Conservation (phyloP, 2,888 invertebrate genomes). For the Lissocephala sabroskyi region DNA sequence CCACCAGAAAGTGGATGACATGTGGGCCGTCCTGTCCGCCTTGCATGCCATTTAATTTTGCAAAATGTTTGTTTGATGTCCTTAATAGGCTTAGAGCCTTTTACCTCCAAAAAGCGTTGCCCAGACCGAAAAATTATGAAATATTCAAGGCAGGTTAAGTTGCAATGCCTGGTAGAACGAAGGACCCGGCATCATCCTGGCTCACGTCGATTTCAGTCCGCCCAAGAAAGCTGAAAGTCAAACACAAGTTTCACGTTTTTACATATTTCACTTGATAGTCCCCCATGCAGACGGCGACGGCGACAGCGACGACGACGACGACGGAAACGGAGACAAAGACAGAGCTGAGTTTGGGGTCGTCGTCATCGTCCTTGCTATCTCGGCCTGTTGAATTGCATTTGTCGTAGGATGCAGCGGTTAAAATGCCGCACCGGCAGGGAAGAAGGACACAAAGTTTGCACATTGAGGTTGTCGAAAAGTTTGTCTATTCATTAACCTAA, state of each 20-base stretch:
- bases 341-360: conserved; percentile 1
- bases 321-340: not conserved
- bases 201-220: not conserved
- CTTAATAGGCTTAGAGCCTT: conserved; percentile 58
- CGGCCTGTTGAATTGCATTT: conserved; percentile 41
- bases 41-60: conserved; percentile 65
- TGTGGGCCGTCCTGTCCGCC: conserved; percentile 38
- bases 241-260: conserved; percentile 49
- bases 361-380: conserved; percentile 27
- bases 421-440: too few relatives aligned
- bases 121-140: conserved; percentile 38
- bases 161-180: conserved; percentile 17
- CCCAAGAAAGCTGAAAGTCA: conserved; percentile 53
- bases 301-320: not conserved
- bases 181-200: too few relatives aligned
- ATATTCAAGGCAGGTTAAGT: conserved; percentile 48
- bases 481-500: conserved; percentile 63
- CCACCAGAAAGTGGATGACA: conserved; percentile 3
- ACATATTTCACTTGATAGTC: conserved; percentile 47
- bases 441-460: conserved; percentile 45
- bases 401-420: conserved; percentile 19
- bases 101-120: not conserved
- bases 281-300: conserved; percentile 5
- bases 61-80: conserved; percentile 65
- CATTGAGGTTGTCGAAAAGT: conserved; percentile 60